Evolutionary conservation across 2,888 invertebrate species (phyloP).

Genomic region (Latrodectus elegans): DNA sequence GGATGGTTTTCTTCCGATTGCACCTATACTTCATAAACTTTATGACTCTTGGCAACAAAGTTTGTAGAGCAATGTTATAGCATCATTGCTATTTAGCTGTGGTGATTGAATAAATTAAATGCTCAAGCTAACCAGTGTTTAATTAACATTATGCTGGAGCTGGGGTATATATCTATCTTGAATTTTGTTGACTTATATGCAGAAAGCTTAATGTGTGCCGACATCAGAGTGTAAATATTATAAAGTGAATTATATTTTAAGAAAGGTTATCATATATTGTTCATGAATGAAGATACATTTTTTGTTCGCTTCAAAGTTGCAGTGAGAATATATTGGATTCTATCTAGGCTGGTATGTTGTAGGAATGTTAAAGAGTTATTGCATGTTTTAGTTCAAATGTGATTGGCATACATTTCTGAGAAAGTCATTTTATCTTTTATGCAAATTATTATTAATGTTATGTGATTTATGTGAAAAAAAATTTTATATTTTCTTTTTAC

Average conservation of each 20-base stretch:
- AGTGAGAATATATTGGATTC: slow-evolving; percentile 35
- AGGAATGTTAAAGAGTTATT: slow-evolving; percentile 65
- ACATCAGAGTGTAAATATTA: slow-evolving; percentile 50
- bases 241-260: slow-evolving; percentile 53
- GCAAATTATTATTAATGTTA: slow-evolving; percentile 62
- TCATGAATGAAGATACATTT: slow-evolving; percentile 45
- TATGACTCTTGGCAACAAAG: slow-evolving; percentile 61
- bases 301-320: slow-evolving; percentile 13
- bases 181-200: slow-evolving; percentile 46
- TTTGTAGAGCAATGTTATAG: slow-evolving; percentile 61
- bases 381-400: slow-evolving; percentile 54
- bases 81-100: slow-evolving; percentile 63
- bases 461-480: slow-evolving; percentile 57
- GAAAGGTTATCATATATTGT: slow-evolving; percentile 24
- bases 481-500: slow-evolving; percentile 67
- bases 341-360: slow-evolving; percentile 53
- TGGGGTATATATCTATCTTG: slow-evolving; percentile 54
- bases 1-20: slow-evolving; percentile 54
- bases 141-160: slow-evolving; percentile 20
- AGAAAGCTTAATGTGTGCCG: slow-evolving; percentile 42
- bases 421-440: slow-evolving; percentile 67
- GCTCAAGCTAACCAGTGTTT: slow-evolving; percentile 11
- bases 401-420: slow-evolving; percentile 62
- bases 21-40: slow-evolving; percentile 66
- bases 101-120: slow-evolving; percentile 56